These are phyloP conservation scores for Criorhina ranunculi DNA, from an alignment of 2,888 invertebrate species.

Conservation along the genomic window DNA sequence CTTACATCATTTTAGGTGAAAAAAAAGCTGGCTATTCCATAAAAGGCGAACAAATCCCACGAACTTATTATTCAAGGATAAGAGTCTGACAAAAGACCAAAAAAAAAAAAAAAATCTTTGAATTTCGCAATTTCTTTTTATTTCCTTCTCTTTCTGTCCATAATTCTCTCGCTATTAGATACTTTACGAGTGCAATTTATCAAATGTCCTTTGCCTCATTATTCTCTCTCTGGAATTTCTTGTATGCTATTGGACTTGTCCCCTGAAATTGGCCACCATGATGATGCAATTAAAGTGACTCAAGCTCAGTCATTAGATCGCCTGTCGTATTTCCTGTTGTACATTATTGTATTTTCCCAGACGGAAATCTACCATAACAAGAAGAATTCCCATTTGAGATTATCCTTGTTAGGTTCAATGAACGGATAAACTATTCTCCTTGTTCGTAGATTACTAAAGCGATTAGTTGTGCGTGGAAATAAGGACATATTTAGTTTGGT, in stretches of 20 bases:
- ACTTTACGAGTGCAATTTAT: slow-evolving; percentile 27
- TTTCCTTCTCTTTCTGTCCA: background rate
- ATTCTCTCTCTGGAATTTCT: background rate
- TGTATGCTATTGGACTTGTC: slow-evolving; percentile 11
- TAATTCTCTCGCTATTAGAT: slow-evolving; percentile 17
- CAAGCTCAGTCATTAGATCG: slow-evolving; percentile 26
- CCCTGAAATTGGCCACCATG: slow-evolving; percentile 37
- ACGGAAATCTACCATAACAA: slow-evolving; percentile 25
- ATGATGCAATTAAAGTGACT: slow-evolving; percentile 48
- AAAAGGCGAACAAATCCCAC: background rate
- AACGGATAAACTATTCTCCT: slow-evolving; percentile 6
- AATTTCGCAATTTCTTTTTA: slow-evolving; percentile 1
- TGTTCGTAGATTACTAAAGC: background rate
- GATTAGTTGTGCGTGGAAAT: background rate
- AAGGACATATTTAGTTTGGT: background rate
- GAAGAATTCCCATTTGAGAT: slow-evolving; percentile 4
- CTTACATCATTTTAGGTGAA: background rate
- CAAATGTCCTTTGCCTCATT: slow-evolving; percentile 32
- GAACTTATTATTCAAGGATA: background rate
- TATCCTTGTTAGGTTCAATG: slow-evolving; percentile 26
- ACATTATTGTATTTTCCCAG: background rate
- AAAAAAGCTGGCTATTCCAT: background rate
- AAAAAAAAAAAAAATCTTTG: background rate
- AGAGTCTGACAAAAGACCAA: background rate
- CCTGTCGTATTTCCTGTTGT: slow-evolving; percentile 18